Base-by-base conservation (phyloP, 2,113 vertebrate genomes). In the Lanius collurio region DNA sequence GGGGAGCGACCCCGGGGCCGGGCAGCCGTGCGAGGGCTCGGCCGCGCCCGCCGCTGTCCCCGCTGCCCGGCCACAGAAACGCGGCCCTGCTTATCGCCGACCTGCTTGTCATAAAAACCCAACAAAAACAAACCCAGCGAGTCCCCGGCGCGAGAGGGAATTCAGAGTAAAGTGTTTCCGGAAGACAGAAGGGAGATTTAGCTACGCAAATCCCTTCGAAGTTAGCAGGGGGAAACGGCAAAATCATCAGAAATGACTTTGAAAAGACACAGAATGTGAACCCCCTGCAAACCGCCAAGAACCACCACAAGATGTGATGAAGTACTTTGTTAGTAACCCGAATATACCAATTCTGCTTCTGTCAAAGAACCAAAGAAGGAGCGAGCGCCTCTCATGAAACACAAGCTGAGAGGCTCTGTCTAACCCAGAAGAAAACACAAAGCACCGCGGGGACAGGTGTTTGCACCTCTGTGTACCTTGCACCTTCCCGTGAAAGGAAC, bases 251-350 rank as follows among this genome's bases (percentile, higher is more conserved):
- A 37, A 33, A 28, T 44, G 21, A 11, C 39, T 47, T 35, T 6
- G 67, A 49, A 78, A 84, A 70, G 6, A 55, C 26, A 39, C 23
- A 31, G 47, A 63, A 27, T 8, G 24, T 2, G 59, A 64, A 31
- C 2, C 12, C 9, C 28, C 59, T 46, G 4, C 35, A 78, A 57
- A 52, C 3, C 9, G 16, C 33, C 30, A 60, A 39, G 50, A 68
- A 6, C 2, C 3, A 24, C 10, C 0, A 0, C 3, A 21, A 28
- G 44, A 49, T 3, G 37, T 30, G 60, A 62, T 3, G 2, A 42
- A 44, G 21, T 5, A 35, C 24, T 10, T 9, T 21, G 7, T 9
- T 2, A 50, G 37, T 13, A 77, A 65, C 13, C 8, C 2, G 0
- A 63, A 50, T 10, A 19, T 0, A 33, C 21, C 19, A 9, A 5